Evolutionary conservation across 2,797 vertebrate genomes (phyloP), one percentile per base, ranked within the genome.

Genomic region (Ispidina lecontei): DNA sequence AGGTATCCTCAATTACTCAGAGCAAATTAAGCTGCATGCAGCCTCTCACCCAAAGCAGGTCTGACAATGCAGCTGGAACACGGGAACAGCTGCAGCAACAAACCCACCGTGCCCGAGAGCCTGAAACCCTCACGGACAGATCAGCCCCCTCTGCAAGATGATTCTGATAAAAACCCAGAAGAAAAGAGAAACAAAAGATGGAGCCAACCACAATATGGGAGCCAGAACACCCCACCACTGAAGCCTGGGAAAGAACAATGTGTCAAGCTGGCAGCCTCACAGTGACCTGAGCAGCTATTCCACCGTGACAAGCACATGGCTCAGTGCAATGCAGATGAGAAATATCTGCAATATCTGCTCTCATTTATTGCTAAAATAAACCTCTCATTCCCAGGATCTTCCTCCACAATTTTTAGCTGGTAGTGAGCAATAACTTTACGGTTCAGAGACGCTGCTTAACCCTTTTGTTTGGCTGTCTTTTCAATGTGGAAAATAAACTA

Each of bases 1-100:
- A 96, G 92, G 83, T 93, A 90, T 51, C 83, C 71, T 90, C 88
- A 90, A 79, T 90, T 84, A 84, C 76, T 93, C 72, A 54, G 52
- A 88, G 70, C 56, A 95, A 92, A 92, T 92, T 33, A 64, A 2
- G 2, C 59, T 20, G 0, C 49, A 58, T 86, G 90, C 77, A 77
- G 64, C 90, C 35, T 84, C 88, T 87, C 90, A 94, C 58, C 71
- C 71, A 87, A 82, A 83, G 39, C 74, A 84, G 90, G 64, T 87
- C 64, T 76, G 71, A 90, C 80, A 84, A 65, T 11, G 56, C 64
- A 68, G 39, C 47, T 70, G 7, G 18, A 94, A 58, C n/a, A 84
- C 1, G 4, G 51, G 39, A 86, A 92, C 90, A 93, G 88, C 90
- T 96, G 93, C 67, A 81, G 77, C 58, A 79, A 89, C 71, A 86